Conservation (phyloP, 2,888 invertebrate genomes). For the Spilosoma lubricipeda region DNA sequence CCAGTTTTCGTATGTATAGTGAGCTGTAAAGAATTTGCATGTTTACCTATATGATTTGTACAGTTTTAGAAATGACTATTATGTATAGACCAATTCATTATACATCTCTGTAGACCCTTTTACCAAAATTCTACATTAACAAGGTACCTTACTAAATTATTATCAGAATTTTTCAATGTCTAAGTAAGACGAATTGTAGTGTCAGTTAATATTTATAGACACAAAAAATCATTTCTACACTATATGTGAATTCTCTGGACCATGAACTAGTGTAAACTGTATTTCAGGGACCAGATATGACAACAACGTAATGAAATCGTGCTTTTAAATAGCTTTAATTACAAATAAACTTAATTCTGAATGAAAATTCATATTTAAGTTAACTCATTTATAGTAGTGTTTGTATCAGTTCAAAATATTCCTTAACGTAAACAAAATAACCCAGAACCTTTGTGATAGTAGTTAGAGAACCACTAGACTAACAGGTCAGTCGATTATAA, state of each 20-base stretch:
- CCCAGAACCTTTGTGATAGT: not conserved
- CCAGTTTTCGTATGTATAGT: conserved; percentile 83
- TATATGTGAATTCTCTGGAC: no score
- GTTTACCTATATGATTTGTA: conserved; percentile 40
- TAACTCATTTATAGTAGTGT: not conserved
- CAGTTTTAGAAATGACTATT: not conserved
- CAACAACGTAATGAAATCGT: not conserved
- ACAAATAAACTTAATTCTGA: not conserved
- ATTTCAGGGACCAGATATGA: no score
- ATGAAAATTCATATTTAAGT: not conserved
- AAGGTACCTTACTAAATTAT: no score
- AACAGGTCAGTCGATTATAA: not conserved
- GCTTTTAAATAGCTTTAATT: not conserved
- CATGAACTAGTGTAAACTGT: no score
- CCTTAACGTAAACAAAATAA: not conserved
- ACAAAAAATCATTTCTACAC: no score
- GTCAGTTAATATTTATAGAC: no score
- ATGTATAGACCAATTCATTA: not conserved
- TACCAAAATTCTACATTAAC: not conserved
- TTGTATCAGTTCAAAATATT: not conserved
- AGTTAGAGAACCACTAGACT: no score
- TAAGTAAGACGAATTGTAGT: not conserved
- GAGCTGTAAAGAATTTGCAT: conserved; percentile 76
- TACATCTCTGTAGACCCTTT: not conserved
- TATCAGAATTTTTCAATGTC: no score